phyloP scores from a whole-genome alignment of 2,888 invertebrate genomes.

The Mimas tiliae region DNA sequence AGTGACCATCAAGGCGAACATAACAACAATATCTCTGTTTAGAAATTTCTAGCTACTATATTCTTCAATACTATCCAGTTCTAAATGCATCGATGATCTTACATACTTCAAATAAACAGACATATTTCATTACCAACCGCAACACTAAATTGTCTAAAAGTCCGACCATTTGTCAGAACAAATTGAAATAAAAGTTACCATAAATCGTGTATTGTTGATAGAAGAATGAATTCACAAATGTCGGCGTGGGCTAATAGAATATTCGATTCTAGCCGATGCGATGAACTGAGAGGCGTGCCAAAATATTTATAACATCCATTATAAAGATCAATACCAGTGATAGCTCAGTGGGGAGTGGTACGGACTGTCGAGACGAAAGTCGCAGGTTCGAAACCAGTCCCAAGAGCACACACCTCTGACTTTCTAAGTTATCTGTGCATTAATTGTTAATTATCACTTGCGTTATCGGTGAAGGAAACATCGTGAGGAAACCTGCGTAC shows the following conservation, averaged over 20 bases:
- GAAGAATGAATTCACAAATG: constrained; percentile 38
- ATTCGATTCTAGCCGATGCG: constrained; percentile 4
- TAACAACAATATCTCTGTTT: too few relatives aligned
- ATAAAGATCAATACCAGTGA: constrained; percentile 20
- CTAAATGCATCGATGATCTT: neutral
- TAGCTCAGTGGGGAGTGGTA: too few relatives aligned
- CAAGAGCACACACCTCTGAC: too few relatives aligned
- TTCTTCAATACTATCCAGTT: neutral
- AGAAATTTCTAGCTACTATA: too few relatives aligned
- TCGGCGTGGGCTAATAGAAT: constrained; percentile 12
- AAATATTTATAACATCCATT: neutral
- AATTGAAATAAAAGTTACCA: constrained; percentile 17
- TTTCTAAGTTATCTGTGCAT: too few relatives aligned
- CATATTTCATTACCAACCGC: constrained; percentile 1
- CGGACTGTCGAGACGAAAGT: too few relatives aligned
- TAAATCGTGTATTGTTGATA: constrained; percentile 34
- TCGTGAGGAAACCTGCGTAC: too few relatives aligned
- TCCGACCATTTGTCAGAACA: constrained; percentile 3
- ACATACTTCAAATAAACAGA: neutral
- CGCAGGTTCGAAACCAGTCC: too few relatives aligned
- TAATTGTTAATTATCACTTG: too few relatives aligned
- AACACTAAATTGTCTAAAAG: constrained; percentile 2
- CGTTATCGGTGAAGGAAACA: too few relatives aligned
- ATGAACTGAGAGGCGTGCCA: constrained; percentile 10
- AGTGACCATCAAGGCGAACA: too few relatives aligned